phyloP scores from a whole-genome alignment of 2,888 invertebrate species.

The Lepidochrysops patricia region DNA sequence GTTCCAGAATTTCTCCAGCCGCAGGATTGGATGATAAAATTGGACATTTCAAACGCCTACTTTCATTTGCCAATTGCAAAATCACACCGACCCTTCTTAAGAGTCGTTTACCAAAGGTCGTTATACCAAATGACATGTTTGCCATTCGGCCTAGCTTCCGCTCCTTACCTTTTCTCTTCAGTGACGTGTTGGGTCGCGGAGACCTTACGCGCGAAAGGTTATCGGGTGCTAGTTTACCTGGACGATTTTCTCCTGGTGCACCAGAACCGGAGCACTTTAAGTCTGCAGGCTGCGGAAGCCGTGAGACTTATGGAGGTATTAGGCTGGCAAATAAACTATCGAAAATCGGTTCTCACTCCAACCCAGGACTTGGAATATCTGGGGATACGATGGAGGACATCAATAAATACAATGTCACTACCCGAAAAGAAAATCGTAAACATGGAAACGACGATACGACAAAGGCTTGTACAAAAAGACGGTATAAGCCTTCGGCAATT shows the following conservation, averaged over 20 bases:
- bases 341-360: neutral
- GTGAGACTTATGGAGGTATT: neutral
- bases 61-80: neutral
- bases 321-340: neutral
- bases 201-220: constrained; percentile 17
- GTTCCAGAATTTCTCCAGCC: no score
- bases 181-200: constrained; percentile 23
- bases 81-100: neutral
- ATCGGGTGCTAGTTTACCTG: constrained; percentile 21
- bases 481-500: neutral
- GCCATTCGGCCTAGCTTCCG: constrained; percentile 17
- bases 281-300: constrained; percentile 15
- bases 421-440: neutral
- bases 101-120: neutral
- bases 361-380: neutral
- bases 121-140: constrained; percentile 11
- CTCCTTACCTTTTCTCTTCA: constrained; percentile 16
- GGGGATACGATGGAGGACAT: neutral
- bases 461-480: no score
- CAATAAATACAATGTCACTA: neutral
- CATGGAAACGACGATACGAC: no score
- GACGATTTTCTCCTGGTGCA: constrained; percentile 28
- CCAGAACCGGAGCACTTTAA: constrained; percentile 16
- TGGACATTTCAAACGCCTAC: neutral
- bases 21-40: neutral